These are phyloP conservation scores for Catharus ustulatus DNA, from an alignment of 2,797 vertebrate genomes.

Conservation along the genomic window DNA sequence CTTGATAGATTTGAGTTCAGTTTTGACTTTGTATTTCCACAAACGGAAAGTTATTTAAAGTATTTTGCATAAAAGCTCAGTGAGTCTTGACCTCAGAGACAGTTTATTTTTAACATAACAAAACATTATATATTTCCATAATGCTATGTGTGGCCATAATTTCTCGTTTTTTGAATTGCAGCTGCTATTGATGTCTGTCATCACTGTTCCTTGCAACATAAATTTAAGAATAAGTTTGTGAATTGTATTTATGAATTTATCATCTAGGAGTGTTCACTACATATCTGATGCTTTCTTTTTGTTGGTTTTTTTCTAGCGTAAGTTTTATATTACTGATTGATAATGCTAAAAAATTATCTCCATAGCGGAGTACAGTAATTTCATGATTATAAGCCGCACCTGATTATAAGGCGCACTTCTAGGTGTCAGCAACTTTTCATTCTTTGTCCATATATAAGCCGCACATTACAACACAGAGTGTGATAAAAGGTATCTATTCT, in stretches of 20 bases:
- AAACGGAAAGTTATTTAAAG: background rate
- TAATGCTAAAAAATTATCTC: background rate
- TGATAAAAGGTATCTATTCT: too few relatives aligned
- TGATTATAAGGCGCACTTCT: too few relatives aligned
- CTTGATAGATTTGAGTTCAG: background rate
- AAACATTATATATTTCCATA: background rate
- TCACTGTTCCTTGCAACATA: background rate
- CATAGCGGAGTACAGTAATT: background rate
- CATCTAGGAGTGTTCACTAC: background rate
- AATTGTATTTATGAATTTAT: background rate
- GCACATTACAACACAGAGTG: too few relatives aligned
- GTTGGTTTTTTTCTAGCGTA: background rate
- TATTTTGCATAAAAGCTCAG: background rate
- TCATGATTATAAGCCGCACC: too few relatives aligned
- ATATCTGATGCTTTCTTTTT: background rate
- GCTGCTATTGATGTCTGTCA: background rate
- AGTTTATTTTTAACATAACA: background rate
- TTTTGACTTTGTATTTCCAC: constrained; percentile 1
- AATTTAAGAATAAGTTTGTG: background rate
- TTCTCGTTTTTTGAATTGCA: background rate
- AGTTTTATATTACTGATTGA: background rate
- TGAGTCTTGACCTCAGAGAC: background rate
- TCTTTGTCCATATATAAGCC: too few relatives aligned
- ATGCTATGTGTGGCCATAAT: background rate
- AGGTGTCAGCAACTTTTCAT: too few relatives aligned